These are phyloP conservation scores for Drosophila kanekoi DNA, from an alignment of 2,888 invertebrate genomes.

Conservation along the genomic window DNA sequence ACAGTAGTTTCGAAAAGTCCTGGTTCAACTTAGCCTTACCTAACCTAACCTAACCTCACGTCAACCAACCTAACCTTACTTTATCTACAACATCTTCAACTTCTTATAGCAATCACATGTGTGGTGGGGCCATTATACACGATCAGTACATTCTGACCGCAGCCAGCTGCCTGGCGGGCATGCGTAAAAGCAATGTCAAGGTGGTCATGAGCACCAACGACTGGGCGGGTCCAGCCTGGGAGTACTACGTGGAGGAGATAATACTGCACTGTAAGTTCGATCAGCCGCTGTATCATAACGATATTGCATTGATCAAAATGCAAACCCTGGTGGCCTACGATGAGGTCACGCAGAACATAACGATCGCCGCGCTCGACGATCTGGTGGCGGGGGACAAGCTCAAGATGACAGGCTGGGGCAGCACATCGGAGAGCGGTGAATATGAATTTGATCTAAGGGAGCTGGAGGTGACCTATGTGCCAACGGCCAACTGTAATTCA, in stretches of 20 bases:
- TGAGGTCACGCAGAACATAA: conserved; percentile 86
- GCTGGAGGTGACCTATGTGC: conserved; percentile 86
- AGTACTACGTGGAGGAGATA: conserved; percentile 74
- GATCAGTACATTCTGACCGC: conserved; percentile 82
- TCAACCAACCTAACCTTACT: not conserved
- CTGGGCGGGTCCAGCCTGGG: conserved; percentile 68
- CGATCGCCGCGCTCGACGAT: conserved; percentile 86
- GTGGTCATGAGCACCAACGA: conserved; percentile 82
- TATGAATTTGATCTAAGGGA: conserved; percentile 86
- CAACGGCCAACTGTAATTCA: conserved; percentile 86
- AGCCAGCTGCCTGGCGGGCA: conserved; percentile 82
- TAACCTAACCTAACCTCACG: not conserved
- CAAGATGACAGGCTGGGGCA: conserved; percentile 88
- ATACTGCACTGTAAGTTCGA: conserved; percentile 81
- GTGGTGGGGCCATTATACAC: conserved; percentile 82
- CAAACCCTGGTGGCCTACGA: conserved; percentile 86
- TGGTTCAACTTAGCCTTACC: not conserved
- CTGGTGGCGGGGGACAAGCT: conserved; percentile 85
- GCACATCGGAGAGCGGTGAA: conserved; percentile 85
- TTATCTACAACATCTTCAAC: not conserved
- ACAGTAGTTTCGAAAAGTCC: not conserved
- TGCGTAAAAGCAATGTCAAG: conserved; percentile 66
- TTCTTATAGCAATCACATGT: conserved; percentile 79
- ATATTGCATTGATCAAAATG: conserved; percentile 89
- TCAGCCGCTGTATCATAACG: conserved; percentile 86